Base-by-base conservation (phyloP, 2,888 invertebrate genomes). In the Auanema freiburgensis region DNA sequence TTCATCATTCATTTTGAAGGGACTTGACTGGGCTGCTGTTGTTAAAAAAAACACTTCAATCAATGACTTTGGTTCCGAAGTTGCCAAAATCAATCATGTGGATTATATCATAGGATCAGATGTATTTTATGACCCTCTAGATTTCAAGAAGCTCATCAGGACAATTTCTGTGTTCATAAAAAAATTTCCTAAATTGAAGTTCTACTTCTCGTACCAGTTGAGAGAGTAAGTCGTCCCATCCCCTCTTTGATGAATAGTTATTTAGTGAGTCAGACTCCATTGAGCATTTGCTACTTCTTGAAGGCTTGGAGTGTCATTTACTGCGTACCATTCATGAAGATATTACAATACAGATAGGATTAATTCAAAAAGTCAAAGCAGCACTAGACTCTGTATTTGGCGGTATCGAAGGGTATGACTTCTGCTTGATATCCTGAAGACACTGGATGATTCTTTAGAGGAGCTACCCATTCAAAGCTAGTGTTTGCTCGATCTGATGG, bases 391-490 rank as follows among this genome's bases (percentile, higher is more conserved):
- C 41, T 14, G 56, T 73, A 18, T 78, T 71, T 51, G 77, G 70
- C 21, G 81, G 81, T 49, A 72, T 81, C 60, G 81, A 81, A 55
- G 81, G 79, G 79, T 74, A n/a, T 6, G 51, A 51, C n/a, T n/a
- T n/a, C n/a, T n/a, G n/a, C n/a, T 40, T 44, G 16, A 43, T 16
- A 16, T 57, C 41, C 44, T 33, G 6, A 11, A 21, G n/a, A n/a
- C 24, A 14, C 16, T 1, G 25, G 14, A 56, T 33, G 41, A 2
- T 57, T n/a, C 60, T 77, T 54, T 41, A 79, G 81, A 3, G 81
- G 81, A 11, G 81, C 72, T 11, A 78, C 81, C 0, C 61, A 63
- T n/a, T 79, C 79, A 24, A 69, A 71, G 18, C 44, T 79, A 18
- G 72, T 74, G 14, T 66, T 81, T 16, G 57, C 80, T 44, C 67